A percentile compares a stretch with the other conserved stretches of the same genome.
Evolutionary conservation across 2,888 invertebrate genomes (phyloP).

Genomic region (Unio delphinus): DNA sequence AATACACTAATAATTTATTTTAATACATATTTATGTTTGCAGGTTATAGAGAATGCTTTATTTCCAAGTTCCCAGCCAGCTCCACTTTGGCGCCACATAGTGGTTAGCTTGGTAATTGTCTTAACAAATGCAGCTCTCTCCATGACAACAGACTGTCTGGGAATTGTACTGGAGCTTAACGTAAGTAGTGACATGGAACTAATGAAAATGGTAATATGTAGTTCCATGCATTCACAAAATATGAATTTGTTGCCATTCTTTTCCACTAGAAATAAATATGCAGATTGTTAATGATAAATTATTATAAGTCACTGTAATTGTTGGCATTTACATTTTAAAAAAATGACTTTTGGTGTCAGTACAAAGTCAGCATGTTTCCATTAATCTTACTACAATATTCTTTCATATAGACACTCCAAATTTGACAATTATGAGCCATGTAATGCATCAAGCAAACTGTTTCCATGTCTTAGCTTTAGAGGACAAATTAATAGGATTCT

Average conservation of each 20-base stretch:
- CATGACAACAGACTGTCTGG: constrained; percentile 86
- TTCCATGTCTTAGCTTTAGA: no score
- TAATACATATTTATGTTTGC: not conserved
- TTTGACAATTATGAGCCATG: no score
- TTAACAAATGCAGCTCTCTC: constrained; percentile 81
- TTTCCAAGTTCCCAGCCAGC: constrained; percentile 69
- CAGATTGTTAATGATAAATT: no score
- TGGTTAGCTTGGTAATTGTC: constrained; percentile 80
- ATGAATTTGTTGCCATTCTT: not conserved
- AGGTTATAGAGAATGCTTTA: constrained; percentile 72
- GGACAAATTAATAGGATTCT: no score
- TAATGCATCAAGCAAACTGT: no score
- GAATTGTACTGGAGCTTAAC: constrained; percentile 86
- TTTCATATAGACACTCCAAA: no score
- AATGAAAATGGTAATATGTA: not conserved
- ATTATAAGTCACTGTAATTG: no score
- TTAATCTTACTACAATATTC: no score
- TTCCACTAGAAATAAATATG: no score
- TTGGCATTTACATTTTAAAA: no score
- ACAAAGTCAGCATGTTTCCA: no score
- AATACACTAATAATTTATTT: not conserved
- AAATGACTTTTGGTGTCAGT: no score
- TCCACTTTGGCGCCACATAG: constrained; percentile 72
- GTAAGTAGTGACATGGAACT: constrained; percentile 74
- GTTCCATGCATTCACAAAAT: not conserved